phyloP scores from a whole-genome alignment of 2,888 invertebrate species.

The Catocala fraxini region DNA sequence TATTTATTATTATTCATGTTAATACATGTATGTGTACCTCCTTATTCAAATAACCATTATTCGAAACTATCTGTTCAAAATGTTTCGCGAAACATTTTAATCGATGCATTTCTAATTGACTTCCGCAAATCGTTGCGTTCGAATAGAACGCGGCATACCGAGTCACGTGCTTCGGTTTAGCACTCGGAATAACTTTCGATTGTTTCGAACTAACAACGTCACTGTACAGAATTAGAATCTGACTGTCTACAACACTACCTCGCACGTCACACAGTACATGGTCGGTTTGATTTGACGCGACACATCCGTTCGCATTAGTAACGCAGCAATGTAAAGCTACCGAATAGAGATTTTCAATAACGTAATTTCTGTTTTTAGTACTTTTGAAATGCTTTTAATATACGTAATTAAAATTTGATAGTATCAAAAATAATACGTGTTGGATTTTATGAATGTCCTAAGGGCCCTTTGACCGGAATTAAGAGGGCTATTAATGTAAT shows the following conservation, averaged over 20 bases:
- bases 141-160: slow-evolving; percentile 73
- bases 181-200: slow-evolving; percentile 85
- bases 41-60: too few relatives aligned
- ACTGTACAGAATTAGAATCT: slow-evolving; percentile 78
- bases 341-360: slow-evolving; percentile 19
- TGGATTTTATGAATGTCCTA: slow-evolving; percentile 7
- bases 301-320: slow-evolving; percentile 27
- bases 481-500: slow-evolving; percentile 33
- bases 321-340: slow-evolving; percentile 28
- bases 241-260: slow-evolving; percentile 69
- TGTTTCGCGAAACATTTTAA: slow-evolving; percentile 13
- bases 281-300: slow-evolving; percentile 43
- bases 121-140: slow-evolving; percentile 69
- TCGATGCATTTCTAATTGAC: slow-evolving; percentile 54
- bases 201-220: slow-evolving; percentile 80
- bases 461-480: slow-evolving; percentile 22
- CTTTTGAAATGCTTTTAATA: slow-evolving; percentile 19
- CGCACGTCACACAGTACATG: slow-evolving; percentile 58
- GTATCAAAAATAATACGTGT: neutral
- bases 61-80: neutral
- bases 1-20: too few relatives aligned
- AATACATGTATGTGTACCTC: too few relatives aligned
- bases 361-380: slow-evolving; percentile 17
- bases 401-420: slow-evolving; percentile 21
- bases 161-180: slow-evolving; percentile 75